Conservation (phyloP, 2,888 invertebrate genomes). For the Platycheirus rosarum region DNA sequence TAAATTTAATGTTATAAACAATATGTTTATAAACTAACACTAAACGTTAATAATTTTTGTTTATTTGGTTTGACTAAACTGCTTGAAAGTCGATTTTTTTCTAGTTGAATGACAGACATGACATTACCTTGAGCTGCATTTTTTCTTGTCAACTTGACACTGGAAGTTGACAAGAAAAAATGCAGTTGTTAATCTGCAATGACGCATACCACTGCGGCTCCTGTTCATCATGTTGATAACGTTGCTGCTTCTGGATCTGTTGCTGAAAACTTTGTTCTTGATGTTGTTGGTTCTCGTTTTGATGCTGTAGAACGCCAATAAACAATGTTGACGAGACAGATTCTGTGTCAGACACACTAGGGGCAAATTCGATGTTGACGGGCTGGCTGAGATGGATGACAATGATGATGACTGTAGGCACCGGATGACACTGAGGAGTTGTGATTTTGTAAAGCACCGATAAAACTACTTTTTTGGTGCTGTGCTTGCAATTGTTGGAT, state of each 20-base stretch:
- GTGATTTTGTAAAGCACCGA: conserved; percentile 9
- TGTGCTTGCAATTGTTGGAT: conserved; percentile 45
- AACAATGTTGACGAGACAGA: conserved; percentile 11
- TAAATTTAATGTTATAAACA: conserved; percentile 28
- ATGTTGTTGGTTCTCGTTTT: conserved; percentile 10
- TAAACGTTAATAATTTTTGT: conserved; percentile 28
- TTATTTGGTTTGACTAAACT: conserved; percentile 5
- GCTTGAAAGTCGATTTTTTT: background rate
- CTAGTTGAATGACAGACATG: conserved; percentile 15
- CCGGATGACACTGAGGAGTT: background rate
- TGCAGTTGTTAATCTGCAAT: conserved; percentile 31
- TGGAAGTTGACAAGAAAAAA: conserved; percentile 24
- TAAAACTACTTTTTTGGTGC: conserved; percentile 20
- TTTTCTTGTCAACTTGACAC: conserved; percentile 24
- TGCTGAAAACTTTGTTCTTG: background rate
- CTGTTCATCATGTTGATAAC: conserved; percentile 10
- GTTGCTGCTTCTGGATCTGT: background rate
- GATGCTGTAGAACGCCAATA: background rate
- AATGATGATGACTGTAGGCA: conserved; percentile 3
- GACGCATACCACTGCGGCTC: conserved; percentile 14
- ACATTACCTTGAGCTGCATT: conserved; percentile 32
- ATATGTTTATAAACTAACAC: conserved; percentile 17
- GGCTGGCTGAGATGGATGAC: background rate
- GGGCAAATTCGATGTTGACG: conserved; percentile 15
- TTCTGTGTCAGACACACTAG: conserved; percentile 4